phyloP scores from a whole-genome alignment of 64 coral and sea anemone species.

The Montipora efflorescens region DNA sequence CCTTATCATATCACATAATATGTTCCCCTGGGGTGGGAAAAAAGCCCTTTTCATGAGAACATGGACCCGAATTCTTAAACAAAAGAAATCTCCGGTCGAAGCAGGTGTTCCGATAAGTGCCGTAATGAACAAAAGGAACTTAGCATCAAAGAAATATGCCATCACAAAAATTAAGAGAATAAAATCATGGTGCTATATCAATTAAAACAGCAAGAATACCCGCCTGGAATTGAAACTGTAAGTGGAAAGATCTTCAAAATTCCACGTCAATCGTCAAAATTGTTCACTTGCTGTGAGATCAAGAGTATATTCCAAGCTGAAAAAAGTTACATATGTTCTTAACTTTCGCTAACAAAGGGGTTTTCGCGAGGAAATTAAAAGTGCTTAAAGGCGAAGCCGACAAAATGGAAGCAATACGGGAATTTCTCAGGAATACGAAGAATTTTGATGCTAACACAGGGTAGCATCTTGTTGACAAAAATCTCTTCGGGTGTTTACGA shows the following conservation, averaged over 20 bases:
- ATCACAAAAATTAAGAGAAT: not conserved
- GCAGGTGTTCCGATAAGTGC: conserved; percentile 16
- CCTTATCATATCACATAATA: conserved; percentile 1
- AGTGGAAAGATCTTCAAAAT: not conserved
- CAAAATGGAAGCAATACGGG: not conserved
- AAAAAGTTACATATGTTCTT: not conserved
- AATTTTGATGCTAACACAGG: not conserved
- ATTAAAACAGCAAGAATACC: not conserved
- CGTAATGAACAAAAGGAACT: conserved; percentile 33
- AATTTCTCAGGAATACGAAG: not conserved
- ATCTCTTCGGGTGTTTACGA: not conserved
- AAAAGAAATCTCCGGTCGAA: not conserved
- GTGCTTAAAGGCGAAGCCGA: not conserved
- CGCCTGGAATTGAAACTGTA: not conserved
- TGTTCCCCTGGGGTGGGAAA: not conserved
- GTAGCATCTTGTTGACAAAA: not conserved
- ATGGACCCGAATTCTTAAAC: conserved; percentile 38
- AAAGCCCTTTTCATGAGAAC: not conserved
- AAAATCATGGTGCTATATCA: not conserved
- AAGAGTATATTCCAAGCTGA: not conserved
- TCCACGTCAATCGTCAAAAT: not conserved
- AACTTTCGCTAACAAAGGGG: not conserved
- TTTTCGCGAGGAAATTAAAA: not conserved
- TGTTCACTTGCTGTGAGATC: not conserved
- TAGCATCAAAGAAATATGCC: not conserved